Conservation (phyloP, 2,888 invertebrate genomes). For the Lithophane socia region DNA sequence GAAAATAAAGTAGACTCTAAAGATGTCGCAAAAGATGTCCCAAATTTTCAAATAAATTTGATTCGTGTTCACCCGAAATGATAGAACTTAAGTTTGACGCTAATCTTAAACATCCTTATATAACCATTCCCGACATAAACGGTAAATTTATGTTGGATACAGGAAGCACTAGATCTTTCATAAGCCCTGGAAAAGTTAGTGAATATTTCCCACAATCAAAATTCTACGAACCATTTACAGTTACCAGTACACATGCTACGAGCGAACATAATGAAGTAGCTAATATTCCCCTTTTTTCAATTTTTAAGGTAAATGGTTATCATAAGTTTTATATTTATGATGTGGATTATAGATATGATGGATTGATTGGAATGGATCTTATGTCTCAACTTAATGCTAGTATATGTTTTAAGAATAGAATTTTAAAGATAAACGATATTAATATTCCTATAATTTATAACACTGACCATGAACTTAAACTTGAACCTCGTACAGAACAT, state of each 20-base stretch:
- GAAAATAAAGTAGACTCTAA: too few relatives aligned
- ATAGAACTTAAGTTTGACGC: neutral
- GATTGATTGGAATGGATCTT: conserved; percentile 2
- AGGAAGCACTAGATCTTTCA: neutral
- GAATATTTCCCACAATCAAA: too few relatives aligned
- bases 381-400: conserved; percentile 3
- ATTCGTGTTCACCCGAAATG: neutral
- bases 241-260: too few relatives aligned
- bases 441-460: too few relatives aligned
- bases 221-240: too few relatives aligned
- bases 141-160: conserved; percentile 7
- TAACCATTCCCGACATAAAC: neutral
- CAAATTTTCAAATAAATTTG: too few relatives aligned
- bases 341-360: neutral
- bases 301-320: neutral
- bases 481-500: conserved; percentile 1
- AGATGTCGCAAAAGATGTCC: too few relatives aligned
- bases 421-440: neutral
- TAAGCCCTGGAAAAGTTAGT: too few relatives aligned
- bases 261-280: too few relatives aligned
- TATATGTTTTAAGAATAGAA: neutral
- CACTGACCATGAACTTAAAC: neutral
- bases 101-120: conserved; percentile 1
- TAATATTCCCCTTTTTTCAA: neutral
- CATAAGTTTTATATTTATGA: conserved; percentile 9